phyloP scores from a whole-genome alignment of 2,888 invertebrate genomes.

The Opisthograptis luteolata region DNA sequence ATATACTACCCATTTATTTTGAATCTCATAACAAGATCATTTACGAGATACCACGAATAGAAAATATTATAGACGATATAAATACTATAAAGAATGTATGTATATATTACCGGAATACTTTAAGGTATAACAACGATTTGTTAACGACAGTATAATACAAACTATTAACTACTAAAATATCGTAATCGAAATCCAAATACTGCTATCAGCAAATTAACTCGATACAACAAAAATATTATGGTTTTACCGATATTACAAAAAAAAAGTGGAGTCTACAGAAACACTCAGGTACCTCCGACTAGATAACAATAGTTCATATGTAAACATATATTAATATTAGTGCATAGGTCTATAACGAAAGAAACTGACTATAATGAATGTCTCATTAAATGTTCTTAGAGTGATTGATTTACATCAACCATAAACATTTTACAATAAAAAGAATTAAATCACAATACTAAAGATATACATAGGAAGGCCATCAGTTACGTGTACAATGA shows the following conservation, averaged over 20 bases:
- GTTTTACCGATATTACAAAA: too few relatives aligned
- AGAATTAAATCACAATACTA: conserved; percentile 28
- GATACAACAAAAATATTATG: background rate
- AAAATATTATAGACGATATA: background rate
- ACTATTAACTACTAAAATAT: too few relatives aligned
- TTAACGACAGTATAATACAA: too few relatives aligned
- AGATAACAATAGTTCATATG: background rate
- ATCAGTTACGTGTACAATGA: conserved; percentile 25
- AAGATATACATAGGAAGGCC: conserved; percentile 32
- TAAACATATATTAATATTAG: background rate
- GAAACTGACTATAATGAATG: background rate
- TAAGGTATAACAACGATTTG: too few relatives aligned
- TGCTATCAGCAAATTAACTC: background rate
- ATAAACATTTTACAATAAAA: conserved; percentile 43
- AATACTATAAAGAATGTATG: too few relatives aligned
- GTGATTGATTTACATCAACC: conserved; percentile 48
- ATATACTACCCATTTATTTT: conserved; percentile 15
- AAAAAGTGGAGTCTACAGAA: background rate
- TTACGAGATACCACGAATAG: background rate
- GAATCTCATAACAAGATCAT: background rate
- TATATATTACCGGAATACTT: too few relatives aligned
- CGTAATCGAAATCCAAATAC: background rate
- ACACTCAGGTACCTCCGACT: background rate
- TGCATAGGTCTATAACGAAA: too few relatives aligned
- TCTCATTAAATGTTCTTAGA: conserved; percentile 15